phyloP scores from a whole-genome alignment of 2,797 vertebrate species.

The Tapirus indicus region DNA sequence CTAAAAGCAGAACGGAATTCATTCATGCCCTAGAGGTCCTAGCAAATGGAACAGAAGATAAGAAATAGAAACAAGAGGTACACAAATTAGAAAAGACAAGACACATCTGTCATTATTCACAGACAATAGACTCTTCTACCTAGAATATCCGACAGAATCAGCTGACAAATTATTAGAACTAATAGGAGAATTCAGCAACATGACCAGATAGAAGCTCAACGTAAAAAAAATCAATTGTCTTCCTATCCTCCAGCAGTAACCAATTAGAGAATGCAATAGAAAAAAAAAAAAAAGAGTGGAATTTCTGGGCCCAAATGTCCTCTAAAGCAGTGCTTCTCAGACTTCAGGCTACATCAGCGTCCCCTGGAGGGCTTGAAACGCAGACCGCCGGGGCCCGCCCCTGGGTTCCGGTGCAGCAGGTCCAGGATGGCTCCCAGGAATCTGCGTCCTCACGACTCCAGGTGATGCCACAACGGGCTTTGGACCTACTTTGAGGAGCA shows the following conservation, averaged over 20 bases:
- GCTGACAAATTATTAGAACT: background rate
- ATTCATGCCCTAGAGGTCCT: no score
- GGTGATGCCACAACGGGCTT: background rate
- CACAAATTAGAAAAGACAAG: background rate
- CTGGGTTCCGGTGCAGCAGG: background rate
- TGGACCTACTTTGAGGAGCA: rapidly evolving
- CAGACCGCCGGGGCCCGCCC: background rate
- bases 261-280: background rate
- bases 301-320: background rate
- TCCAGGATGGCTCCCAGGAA: background rate
- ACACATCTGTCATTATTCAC: background rate
- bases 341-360: background rate
- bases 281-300: no score
- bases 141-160: background rate
- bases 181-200: background rate
- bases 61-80: background rate
- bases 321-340: background rate
- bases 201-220: no score
- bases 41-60: background rate
- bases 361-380: background rate
- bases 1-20: background rate
- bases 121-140: background rate
- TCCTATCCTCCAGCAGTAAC: background rate
- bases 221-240: background rate
- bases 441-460: background rate